Percentiles rank a stretch among this genome's conserved stretches.
phyloP scores from a whole-genome alignment of 2,888 invertebrate species.

The Apamea epomidion region DNA sequence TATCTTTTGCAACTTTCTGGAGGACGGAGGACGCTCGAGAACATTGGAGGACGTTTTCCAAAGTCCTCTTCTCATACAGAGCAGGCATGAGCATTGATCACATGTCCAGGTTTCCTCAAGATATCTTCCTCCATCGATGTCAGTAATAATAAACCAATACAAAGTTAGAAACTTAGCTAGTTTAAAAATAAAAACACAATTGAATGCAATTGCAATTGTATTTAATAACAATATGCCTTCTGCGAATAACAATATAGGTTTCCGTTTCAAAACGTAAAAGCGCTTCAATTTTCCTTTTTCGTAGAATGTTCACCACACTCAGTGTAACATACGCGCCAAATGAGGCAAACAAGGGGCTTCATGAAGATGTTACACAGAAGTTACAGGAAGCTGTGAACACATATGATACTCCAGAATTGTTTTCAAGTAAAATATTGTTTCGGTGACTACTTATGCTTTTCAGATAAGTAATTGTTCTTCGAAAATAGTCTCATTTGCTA shows the following conservation, averaged over 20 bases:
- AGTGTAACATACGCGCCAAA: slow-evolving; percentile 18
- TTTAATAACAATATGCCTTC: neutral
- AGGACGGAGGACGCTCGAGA: neutral
- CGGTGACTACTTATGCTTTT: neutral
- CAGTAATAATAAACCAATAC: neutral
- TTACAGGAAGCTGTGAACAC: slow-evolving; percentile 4
- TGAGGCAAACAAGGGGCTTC: slow-evolving; percentile 29
- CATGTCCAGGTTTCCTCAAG: neutral
- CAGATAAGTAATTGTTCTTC: neutral
- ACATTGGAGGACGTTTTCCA: too few species aligned
- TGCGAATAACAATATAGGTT: neutral
- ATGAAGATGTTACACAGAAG: neutral
- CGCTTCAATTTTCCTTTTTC: neutral
- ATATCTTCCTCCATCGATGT: neutral
- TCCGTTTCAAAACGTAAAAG: neutral
- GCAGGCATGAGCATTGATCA: neutral
- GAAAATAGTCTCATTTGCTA: neutral
- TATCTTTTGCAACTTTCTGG: slow-evolving; percentile 3
- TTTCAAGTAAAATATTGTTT: neutral
- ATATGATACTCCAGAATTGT: neutral
- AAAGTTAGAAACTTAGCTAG: neutral
- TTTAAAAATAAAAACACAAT: neutral
- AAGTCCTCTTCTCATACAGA: neutral
- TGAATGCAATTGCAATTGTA: neutral
- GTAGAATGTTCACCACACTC: neutral